phyloP scores from a whole-genome alignment of 2,113 vertebrate species.

The Leucoraja erinaceus region DNA sequence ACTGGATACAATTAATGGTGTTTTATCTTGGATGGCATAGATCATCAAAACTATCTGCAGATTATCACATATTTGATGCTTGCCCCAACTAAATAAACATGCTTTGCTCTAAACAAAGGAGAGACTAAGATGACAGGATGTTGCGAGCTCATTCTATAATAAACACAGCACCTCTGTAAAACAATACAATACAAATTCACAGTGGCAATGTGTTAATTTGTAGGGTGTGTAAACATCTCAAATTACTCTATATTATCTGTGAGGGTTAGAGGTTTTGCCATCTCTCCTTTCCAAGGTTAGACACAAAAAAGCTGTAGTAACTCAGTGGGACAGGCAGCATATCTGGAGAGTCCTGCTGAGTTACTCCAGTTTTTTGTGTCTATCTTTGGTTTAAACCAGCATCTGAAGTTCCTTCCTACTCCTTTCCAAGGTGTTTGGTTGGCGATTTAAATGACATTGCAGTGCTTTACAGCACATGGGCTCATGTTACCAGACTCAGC shows the following conservation, averaged over 20 bases:
- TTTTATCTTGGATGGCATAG: background rate
- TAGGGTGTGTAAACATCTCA: background rate
- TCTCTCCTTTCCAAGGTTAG: background rate
- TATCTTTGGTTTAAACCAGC: too few relatives aligned
- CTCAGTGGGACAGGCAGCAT: too few relatives aligned
- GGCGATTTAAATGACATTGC: background rate
- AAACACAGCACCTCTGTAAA: background rate
- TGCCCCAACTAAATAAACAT: background rate
- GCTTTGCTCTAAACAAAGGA: background rate
- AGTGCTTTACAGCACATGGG: background rate
- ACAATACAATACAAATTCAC: background rate
- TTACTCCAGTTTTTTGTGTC: too few relatives aligned
- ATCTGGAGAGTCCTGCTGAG: too few relatives aligned
- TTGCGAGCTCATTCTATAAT: background rate
- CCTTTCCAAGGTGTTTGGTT: background rate
- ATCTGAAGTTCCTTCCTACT: too few relatives aligned
- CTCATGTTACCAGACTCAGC: background rate
- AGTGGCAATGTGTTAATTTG: background rate
- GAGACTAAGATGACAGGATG: background rate
- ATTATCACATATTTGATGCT: background rate
- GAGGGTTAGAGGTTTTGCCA: background rate
- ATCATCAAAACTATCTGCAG: background rate
- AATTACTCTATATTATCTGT: background rate
- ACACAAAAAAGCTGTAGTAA: too few relatives aligned
- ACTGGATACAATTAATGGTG: conserved; percentile 13